These are phyloP conservation scores for Tympanuchus pallidicinctus DNA, from an alignment of 2,113 vertebrate genomes.

Conservation along the genomic window DNA sequence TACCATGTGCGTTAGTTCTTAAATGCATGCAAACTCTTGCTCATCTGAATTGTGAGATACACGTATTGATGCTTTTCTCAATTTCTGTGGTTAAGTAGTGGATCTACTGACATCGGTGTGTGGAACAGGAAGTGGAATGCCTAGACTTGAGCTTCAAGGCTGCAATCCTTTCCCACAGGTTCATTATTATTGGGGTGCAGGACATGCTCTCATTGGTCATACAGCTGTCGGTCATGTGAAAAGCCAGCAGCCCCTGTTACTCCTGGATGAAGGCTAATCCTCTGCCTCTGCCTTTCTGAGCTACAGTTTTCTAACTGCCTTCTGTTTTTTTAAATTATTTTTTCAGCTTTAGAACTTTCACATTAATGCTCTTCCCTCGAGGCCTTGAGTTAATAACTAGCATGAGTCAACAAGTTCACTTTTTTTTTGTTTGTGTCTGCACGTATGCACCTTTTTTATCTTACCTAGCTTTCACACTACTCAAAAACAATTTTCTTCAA, in stretches of 20 bases:
- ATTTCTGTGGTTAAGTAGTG: not conserved
- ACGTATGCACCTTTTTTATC: not conserved
- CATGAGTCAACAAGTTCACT: slow-evolving; percentile 21
- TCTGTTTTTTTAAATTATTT: not conserved
- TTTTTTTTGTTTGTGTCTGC: not conserved
- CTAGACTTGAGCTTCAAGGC: not conserved
- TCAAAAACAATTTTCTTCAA: not conserved
- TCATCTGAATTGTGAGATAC: slow-evolving; percentile 1
- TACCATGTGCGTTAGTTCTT: not conserved
- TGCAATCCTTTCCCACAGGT: not conserved
- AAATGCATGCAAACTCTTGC: not conserved
- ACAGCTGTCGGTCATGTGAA: not conserved
- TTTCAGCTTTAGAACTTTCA: not conserved
- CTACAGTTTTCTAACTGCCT: not conserved
- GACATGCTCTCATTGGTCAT: not conserved
- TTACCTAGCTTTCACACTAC: not conserved
- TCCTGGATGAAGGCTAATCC: not conserved
- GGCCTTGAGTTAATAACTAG: not conserved
- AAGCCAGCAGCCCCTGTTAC: not conserved
- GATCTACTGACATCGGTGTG: not conserved
- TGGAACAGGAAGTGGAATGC: not conserved
- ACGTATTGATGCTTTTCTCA: not conserved
- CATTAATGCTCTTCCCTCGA: not conserved
- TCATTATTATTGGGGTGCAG: not conserved
- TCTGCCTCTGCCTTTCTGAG: not conserved